A percentile compares a stretch with the other conserved stretches of the same genome.
Evolutionary conservation across 2,888 invertebrate species (phyloP).

Genomic region (Alcis repandata): DNA sequence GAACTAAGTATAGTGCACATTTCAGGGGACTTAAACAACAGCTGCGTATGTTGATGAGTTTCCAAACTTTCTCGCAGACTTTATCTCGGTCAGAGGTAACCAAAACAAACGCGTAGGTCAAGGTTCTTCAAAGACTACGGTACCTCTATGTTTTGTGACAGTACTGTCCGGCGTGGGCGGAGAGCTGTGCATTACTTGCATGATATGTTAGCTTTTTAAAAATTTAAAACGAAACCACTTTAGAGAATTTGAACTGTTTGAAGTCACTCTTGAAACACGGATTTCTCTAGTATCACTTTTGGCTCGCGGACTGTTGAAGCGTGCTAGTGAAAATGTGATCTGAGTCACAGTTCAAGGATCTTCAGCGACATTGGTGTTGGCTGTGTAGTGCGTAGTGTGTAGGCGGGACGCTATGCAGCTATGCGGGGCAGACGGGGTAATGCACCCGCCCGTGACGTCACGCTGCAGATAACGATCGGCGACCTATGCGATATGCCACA

Average conservation of each 20-base stretch:
- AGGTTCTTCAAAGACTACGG: slow-evolving; percentile 24
- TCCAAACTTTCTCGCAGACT: not conserved
- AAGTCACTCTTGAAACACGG: not conserved
- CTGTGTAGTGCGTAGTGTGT: too few relatives aligned
- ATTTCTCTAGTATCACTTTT: slow-evolving; percentile 8
- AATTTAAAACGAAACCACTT: not conserved
- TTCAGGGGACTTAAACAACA: too few relatives aligned
- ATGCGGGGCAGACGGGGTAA: slow-evolving; percentile 60
- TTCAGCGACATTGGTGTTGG: slow-evolving; percentile 63
- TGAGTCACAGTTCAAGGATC: slow-evolving; percentile 63
- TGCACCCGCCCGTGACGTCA: slow-evolving; percentile 76
- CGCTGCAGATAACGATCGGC: slow-evolving; percentile 30
- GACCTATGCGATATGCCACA: not conserved
- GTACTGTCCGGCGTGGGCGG: not conserved
- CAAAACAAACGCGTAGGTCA: slow-evolving; percentile 9
- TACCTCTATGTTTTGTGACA: too few relatives aligned
- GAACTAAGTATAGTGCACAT: too few relatives aligned
- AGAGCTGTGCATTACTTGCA: slow-evolving; percentile 1
- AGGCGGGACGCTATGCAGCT: slow-evolving; percentile 61
- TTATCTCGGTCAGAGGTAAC: slow-evolving; percentile 2
- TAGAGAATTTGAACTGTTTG: too few relatives aligned
- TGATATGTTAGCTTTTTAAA: not conserved
- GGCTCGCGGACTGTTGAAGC: slow-evolving; percentile 19
- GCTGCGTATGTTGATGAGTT: not conserved
- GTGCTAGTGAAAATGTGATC: slow-evolving; percentile 30